Evolutionary conservation across 2,888 invertebrate species (phyloP), one percentile per base, ranked within the genome.

Genomic region (Trissolcus japonicus): DNA sequence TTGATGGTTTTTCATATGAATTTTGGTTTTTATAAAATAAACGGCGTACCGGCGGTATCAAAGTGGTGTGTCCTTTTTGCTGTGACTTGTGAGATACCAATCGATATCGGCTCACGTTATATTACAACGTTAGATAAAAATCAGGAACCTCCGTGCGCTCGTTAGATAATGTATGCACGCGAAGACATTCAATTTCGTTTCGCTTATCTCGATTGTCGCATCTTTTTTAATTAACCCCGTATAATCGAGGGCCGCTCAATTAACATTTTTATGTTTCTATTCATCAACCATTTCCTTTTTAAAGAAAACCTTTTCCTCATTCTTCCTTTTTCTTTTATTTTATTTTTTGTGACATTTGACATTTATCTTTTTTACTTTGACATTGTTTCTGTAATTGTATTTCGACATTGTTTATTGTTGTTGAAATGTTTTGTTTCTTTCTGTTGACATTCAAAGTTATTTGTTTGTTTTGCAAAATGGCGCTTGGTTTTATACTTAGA

Each of bases 261-360:
- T 69, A 69, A 46, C 62, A 69, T 69, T 69, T 69, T 69, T 69
- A 69, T 62, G 62, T 69, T 62, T 69, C 69, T 69, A 69, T 69
- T 69, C 62, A 69, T 66, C 40, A 66, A 4, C 46, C 11, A 46
- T 16, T 57, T 65, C 56, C 56, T 56, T 57, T 56, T 56, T 56
- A 21, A 14, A 14, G 9, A 35, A 35, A 7, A 35, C 9, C 11
- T 14, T 16, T 14, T 4, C 40, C 63, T 55, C 46, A n/a, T 29
- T 2, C 19, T 25, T 11, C 14, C 9, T n/a, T 17, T 35, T 48
- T 25, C 19, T 55, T 35, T 35, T 19, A 1, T 46, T 19, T 35
- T 2, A 19, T 19, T 19, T 19, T 19, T 2, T 19, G 19, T 19
- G n/a, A n/a, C n/a, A n/a, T 19, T 2, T 19, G 19, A 19, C 19